Base-by-base conservation (phyloP, 2,888 invertebrate species). In the Ctenicera cuprea region DNA sequence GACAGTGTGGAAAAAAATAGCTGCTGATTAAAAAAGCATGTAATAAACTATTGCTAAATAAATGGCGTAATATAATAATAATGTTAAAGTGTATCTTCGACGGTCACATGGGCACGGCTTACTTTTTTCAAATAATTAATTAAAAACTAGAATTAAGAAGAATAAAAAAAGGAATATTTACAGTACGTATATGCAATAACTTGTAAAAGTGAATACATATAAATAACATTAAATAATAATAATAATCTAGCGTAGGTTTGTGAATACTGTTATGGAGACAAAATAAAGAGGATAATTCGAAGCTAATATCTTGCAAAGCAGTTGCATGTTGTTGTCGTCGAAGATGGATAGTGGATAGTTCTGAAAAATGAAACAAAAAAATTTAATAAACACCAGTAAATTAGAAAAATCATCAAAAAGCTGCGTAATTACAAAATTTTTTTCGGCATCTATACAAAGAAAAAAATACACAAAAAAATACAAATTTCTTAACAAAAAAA, bases 331-430 rank as follows among this genome's bases (percentile, higher is more conserved):
- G 76, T 76, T 68, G 84, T 78, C 65, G 84, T 79, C 66, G 84
- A 81, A 76, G 86, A 82, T 74, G 86, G 85, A 76, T 85, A 86
- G 75, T 86, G 86, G 76, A 85, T 86, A 79, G 86, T 85, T 83
- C 86, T 86, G 82, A 74, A 86, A 86, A 77, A 69, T 54, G 78
- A 77, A 75, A 73, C 7, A 41, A 50, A 50, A 67, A 45, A 52
- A 63, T 14, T n/a, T 14, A 54, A 14, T 30, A 33, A 66, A 57
- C 12, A 18, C 30, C 37, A 57, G 11, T 14, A 37, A 38, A 50
- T 33, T 0, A 9, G 33, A 14, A 43, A n/a, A 41, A 67, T 43
- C 14, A 16, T 12, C 20, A 45, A 71, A 65, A 59, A 71, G 64
- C 65, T 65, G 71, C 63, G 48, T 52, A 63, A 52, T 63, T 68